These are phyloP conservation scores for Ascidia mentula DNA, from an alignment of 23 tunicate genomes.

Conservation along the genomic window DNA sequence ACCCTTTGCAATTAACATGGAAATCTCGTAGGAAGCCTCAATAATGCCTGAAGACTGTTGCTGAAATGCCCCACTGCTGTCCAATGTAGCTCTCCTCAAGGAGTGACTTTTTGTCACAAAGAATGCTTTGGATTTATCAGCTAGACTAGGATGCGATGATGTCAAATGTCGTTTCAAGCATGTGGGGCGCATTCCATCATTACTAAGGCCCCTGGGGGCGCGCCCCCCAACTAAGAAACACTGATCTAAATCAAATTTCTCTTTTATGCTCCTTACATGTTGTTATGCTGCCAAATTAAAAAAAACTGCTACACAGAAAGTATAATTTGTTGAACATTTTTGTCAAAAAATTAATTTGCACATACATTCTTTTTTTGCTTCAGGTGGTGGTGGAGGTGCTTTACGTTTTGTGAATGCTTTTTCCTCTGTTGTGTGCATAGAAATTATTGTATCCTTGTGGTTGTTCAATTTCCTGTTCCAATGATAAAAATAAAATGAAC, in stretches of 20 bases:
- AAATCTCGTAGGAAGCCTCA: slow-evolving; percentile 44
- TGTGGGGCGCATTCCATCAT: slow-evolving; percentile 40
- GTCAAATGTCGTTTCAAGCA: slow-evolving; percentile 43
- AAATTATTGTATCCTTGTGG: background rate
- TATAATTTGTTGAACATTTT: no score
- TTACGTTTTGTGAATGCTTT: background rate
- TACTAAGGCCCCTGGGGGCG: slow-evolving; percentile 36
- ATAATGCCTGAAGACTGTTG: slow-evolving; percentile 27
- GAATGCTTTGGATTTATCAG: slow-evolving; percentile 41
- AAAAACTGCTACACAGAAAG: no score
- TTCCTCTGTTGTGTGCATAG: background rate
- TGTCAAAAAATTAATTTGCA: no score
- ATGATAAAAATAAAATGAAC: background rate
- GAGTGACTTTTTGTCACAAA: slow-evolving; percentile 35
- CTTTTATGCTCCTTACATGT: no score
- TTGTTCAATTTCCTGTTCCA: background rate
- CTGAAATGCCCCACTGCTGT: slow-evolving; percentile 41
- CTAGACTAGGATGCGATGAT: slow-evolving; percentile 35
- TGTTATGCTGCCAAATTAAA: no score
- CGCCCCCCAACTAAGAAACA: slow-evolving; percentile 24
- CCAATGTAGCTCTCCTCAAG: slow-evolving; percentile 36
- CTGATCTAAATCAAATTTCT: slow-evolving; percentile 24
- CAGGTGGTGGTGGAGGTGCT: background rate
- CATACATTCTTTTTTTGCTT: background rate
- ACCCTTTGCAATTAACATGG: slow-evolving; percentile 43